Evolutionary conservation across 2,797 vertebrate genomes (phyloP).

Genomic region (Premnoplex brunnescens): DNA sequence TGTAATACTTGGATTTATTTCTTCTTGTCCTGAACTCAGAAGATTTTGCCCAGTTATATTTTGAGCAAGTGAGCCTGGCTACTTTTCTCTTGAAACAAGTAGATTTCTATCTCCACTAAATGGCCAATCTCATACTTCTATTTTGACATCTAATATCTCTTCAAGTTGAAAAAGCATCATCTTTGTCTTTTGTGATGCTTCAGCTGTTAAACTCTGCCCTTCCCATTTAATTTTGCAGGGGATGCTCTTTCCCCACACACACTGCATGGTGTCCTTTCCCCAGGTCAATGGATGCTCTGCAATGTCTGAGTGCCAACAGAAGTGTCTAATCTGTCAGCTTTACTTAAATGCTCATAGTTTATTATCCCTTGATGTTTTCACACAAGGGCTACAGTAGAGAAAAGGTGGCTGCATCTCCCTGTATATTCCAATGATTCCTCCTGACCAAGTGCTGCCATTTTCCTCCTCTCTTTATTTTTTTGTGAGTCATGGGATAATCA

Average conservation of each 20-base stretch:
- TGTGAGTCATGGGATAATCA: neutral
- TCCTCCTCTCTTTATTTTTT: neutral
- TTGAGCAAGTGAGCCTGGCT: neutral
- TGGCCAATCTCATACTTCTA: neutral
- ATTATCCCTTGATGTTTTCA: neutral
- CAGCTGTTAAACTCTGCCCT: neutral
- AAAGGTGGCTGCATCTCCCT: neutral
- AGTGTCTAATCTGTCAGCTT: neutral
- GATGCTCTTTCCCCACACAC: accelerated
- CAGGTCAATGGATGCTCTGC: neutral
- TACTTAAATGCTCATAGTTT: neutral
- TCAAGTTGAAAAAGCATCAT: neutral
- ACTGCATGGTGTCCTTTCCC: neutral
- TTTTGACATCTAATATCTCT: neutral
- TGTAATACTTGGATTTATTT: neutral
- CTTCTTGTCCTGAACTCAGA: neutral
- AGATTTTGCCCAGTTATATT: neutral
- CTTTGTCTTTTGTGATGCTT: neutral
- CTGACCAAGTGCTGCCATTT: neutral
- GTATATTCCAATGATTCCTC: neutral
- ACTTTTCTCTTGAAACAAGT: neutral
- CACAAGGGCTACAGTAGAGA: neutral
- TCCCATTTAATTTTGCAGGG: neutral
- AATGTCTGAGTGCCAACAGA: neutral
- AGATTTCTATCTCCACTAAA: neutral